Evolutionary conservation across 30 jellyfish, hydroid and myxozoan genomes (phyloP).

Genomic region (Chironex yamaguchii): DNA sequence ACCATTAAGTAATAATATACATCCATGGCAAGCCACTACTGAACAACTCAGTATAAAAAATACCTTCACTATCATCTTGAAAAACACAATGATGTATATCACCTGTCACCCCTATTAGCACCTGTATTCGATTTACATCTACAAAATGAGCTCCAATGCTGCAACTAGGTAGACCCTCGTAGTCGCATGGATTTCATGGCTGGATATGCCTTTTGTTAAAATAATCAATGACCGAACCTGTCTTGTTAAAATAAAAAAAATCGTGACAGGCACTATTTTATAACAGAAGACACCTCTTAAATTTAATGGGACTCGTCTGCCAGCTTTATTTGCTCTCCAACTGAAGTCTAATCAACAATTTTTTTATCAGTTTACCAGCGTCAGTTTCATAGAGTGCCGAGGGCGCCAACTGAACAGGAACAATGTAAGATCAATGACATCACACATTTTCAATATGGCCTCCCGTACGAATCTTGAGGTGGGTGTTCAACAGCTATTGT

Average conservation of each 20-base stretch:
- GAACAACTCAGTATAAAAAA: not conserved
- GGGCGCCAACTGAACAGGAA: not conserved
- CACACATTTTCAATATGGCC: too few relatives aligned
- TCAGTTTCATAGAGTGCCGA: not conserved
- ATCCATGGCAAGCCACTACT: constrained; percentile 41
- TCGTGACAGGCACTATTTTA: not conserved
- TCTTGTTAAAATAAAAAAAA: too few relatives aligned
- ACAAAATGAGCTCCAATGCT: not conserved
- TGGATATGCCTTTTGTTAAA: too few relatives aligned
- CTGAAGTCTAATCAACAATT: not conserved
- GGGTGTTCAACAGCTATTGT: too few relatives aligned
- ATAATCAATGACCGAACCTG: too few relatives aligned
- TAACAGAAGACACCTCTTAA: not conserved
- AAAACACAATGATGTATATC: not conserved
- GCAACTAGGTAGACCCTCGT: too few relatives aligned
- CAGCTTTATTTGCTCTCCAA: not conserved
- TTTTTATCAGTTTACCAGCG: too few relatives aligned
- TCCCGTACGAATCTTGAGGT: too few relatives aligned
- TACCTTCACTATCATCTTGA: not conserved
- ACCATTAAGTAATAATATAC: constrained; percentile 80
- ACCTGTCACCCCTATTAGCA: constrained; percentile 2
- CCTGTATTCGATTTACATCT: not conserved
- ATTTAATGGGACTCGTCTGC: not conserved
- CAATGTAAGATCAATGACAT: too few relatives aligned
- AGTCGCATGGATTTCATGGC: too few relatives aligned